These are phyloP conservation scores for Scaptomyza pallida DNA, from an alignment of 1,140 invertebrate species.

Conservation along the genomic window DNA sequence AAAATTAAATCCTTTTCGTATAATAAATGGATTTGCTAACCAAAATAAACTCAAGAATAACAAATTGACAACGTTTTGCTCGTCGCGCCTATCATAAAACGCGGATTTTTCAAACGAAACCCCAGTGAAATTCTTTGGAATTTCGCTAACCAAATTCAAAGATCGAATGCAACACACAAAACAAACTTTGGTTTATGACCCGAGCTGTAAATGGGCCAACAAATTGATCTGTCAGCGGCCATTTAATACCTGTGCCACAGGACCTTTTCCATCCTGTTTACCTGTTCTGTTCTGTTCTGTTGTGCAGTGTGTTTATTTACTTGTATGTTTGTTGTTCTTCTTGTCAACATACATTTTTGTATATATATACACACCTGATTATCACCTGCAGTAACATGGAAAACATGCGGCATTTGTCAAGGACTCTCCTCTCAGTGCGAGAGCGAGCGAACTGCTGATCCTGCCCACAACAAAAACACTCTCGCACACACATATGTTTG, in stretches of 20 bases:
- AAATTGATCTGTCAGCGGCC: conserved; percentile 76
- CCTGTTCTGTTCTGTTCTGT: conserved; percentile 2
- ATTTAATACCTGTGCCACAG: conserved; percentile 51
- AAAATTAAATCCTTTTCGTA: conserved; percentile 4
- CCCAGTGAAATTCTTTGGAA: conserved; percentile 55
- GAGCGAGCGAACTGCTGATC: conserved; percentile 40
- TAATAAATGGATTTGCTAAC: conserved; percentile 19
- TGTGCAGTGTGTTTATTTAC: conserved; percentile 54
- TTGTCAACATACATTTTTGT: conserved; percentile 38
- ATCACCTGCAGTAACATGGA: conserved; percentile 60
- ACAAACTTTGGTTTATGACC: conserved; percentile 31
- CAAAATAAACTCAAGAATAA: conserved; percentile 12
- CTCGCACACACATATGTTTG: conserved; percentile 25
- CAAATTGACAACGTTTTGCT: conserved; percentile 26
- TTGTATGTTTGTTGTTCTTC: conserved; percentile 41
- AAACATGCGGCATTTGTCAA: conserved; percentile 29
- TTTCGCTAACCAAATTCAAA: conserved; percentile 36
- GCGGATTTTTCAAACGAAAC: conserved; percentile 55
- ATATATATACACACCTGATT: conserved; percentile 76
- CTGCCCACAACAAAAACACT: conserved; percentile 34
- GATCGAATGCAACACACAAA: conserved; percentile 28
- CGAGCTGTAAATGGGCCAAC: conserved; percentile 40
- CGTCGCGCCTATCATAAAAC: conserved; percentile 70
- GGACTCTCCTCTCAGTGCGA: conserved; percentile 12
- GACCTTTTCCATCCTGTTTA: conserved; percentile 24